These are phyloP conservation scores for Halocaridina rubra DNA, from an alignment of 2,888 invertebrate genomes.

Conservation along the genomic window DNA sequence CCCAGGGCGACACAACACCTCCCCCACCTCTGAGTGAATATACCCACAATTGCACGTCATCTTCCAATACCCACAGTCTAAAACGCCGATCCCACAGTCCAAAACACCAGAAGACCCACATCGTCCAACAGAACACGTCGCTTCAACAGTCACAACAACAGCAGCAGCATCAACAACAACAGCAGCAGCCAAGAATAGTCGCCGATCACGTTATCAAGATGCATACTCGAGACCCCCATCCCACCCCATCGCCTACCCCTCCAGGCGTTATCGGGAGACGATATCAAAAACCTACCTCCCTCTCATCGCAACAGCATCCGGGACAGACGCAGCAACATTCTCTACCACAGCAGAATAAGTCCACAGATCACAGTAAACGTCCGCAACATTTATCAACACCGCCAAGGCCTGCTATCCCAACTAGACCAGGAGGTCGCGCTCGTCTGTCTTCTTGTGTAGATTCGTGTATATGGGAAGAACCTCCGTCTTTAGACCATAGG, in stretches of 20 bases:
- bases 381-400: too few species aligned
- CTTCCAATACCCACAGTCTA: neutral
- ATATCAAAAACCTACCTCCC: constrained; percentile 32
- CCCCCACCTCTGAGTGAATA: neutral
- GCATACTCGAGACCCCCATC: constrained; percentile 34
- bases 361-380: too few species aligned
- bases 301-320: neutral
- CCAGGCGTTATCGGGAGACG: constrained; percentile 45
- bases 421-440: constrained; percentile 5
- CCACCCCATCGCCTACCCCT: neutral
- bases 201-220: constrained; percentile 61
- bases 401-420: constrained; percentile 9
- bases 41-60: neutral
- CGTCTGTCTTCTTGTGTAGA: constrained; percentile 51
- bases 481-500: constrained; percentile 2
- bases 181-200: constrained; percentile 49
- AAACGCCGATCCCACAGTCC: neutral
- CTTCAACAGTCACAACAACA: too few species aligned
- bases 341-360: too few species aligned
- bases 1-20: constrained; percentile 1
- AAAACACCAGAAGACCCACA: neutral
- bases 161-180: too few species aligned
- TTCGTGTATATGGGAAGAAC: constrained; percentile 53
- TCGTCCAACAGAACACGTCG: neutral
- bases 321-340: neutral